Evolutionary conservation across 1,140 invertebrate genomes (phyloP), one percentile per base, ranked within the genome.

Genomic region (Brachionus paranguensis): DNA sequence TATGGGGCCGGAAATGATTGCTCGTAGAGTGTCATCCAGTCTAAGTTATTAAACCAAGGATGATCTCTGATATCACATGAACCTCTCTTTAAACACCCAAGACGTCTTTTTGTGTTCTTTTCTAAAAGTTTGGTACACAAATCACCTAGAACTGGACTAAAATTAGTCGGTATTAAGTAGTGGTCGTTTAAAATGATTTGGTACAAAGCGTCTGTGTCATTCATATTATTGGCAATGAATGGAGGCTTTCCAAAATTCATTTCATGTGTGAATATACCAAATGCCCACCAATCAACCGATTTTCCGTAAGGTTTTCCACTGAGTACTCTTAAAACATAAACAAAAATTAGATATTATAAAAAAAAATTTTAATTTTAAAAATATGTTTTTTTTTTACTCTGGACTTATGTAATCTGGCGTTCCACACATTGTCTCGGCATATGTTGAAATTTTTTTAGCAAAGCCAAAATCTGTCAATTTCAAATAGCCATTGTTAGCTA

Each of bases 141-240:
- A 43, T 84, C 64, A n/a, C 8, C 29, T 24, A 84, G 70, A 6
- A 47, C 3, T 11, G 20, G 33, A 17, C 60, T 33, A 43, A 84
- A 84, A 3, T 53, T 68, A 14, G 3, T 17, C 1, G 81, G 81
- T 41, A 70, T 50, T 11, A 2, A 10, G 20, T 12, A 72, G n/a
- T 43, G 12, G 3, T 76, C 85, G 27, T 60, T 50, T 7, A 84
- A 14, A 78, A 86, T 86, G 50, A 86, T 17, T 43, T 86, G 43
- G 47, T 86, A 86, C 17, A 86, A 84, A n/a, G 86, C n/a, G 24
- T 85, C 65, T 43, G 72, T 84, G 17, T 86, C 50, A 45, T 65
- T 45, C 24, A 24, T 12, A 0, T 97, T 97, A n/a, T 3, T 41
- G 17, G 68, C 14, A 47, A 14, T 43, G 88, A 97, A 97, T 0